Conservation (phyloP, 2,888 invertebrate genomes). For the Stictocephala bisonia region DNA sequence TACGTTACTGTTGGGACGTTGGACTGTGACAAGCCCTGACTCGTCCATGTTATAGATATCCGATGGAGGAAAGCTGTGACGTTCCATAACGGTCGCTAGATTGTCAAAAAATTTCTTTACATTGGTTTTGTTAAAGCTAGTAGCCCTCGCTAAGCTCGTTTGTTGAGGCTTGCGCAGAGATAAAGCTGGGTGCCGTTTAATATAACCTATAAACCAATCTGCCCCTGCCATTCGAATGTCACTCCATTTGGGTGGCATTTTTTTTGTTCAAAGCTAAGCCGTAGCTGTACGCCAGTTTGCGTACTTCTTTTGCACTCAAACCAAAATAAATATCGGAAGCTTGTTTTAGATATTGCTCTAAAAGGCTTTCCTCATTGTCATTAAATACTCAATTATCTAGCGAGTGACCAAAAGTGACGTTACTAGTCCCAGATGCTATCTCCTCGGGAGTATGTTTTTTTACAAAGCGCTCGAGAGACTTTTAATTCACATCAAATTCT, state of each 20-base stretch:
- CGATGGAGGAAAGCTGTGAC: constrained; percentile 38
- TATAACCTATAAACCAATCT: constrained; percentile 24
- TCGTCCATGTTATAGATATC: constrained; percentile 56
- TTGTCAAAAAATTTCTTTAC: constrained; percentile 52
- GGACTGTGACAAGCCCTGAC: constrained; percentile 54
- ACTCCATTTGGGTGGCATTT: constrained; percentile 50
- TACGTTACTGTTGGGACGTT: background rate
- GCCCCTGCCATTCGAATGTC: constrained; percentile 47
- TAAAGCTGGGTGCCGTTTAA: constrained; percentile 14
- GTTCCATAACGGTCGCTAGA: constrained; percentile 44
- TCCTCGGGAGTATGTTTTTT: too few species aligned
- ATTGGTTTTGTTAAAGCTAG: constrained; percentile 42
- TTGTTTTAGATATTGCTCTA: too few species aligned
- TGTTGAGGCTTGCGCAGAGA: constrained; percentile 20
- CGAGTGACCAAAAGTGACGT: too few species aligned
- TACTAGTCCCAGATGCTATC: too few species aligned
- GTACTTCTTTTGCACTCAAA: constrained; percentile 49
- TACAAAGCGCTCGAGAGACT: too few species aligned
- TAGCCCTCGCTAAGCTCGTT: constrained; percentile 28
- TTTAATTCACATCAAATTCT: too few species aligned
- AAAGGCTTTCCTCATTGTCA: too few species aligned
- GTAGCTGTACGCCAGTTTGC: constrained; percentile 50
- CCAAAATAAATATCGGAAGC: constrained; percentile 45
- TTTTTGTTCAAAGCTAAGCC: constrained; percentile 43
- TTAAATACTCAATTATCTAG: too few species aligned